Percentiles rank a stretch among this genome's conserved stretches.
These are phyloP conservation scores for Lithobates sylvaticus DNA, from an alignment of 2,797 vertebrate species.

Conservation along the genomic window DNA sequence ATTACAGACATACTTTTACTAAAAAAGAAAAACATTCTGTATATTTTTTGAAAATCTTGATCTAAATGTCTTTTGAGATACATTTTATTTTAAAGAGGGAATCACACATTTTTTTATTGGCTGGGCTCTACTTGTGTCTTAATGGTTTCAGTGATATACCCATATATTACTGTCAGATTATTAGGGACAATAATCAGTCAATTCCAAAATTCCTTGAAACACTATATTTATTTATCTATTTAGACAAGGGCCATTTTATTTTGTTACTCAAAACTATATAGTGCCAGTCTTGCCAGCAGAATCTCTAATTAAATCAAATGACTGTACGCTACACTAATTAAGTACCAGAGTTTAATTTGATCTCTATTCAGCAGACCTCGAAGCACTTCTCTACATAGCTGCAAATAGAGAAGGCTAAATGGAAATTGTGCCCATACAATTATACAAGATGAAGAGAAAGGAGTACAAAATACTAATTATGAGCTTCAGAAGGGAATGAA, in stretches of 20 bases:
- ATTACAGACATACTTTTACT: too few species aligned
- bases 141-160: background rate
- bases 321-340: conserved; percentile 57
- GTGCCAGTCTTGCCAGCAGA: conserved; percentile 31
- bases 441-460: conserved; percentile 40
- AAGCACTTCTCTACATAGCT: conserved; percentile 55
- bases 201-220: conserved; percentile 37
- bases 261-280: conserved; percentile 44
- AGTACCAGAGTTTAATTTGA: conserved; percentile 62
- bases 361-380: conserved; percentile 60
- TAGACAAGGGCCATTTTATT: conserved; percentile 36
- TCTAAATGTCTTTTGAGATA: too few species aligned
- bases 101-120: background rate
- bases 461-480: conserved; percentile 48
- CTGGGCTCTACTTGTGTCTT: background rate
- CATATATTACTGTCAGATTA: conserved; percentile 13
- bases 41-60: too few species aligned
- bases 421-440: conserved; percentile 38
- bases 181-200: conserved; percentile 17
- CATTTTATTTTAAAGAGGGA: background rate
- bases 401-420: conserved; percentile 42
- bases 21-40: too few species aligned
- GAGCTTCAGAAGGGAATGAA: conserved; percentile 13
- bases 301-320: conserved; percentile 61
- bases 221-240: conserved; percentile 33